phyloP scores from a whole-genome alignment of 1,140 invertebrate genomes.

The Pteromalus puparum region DNA sequence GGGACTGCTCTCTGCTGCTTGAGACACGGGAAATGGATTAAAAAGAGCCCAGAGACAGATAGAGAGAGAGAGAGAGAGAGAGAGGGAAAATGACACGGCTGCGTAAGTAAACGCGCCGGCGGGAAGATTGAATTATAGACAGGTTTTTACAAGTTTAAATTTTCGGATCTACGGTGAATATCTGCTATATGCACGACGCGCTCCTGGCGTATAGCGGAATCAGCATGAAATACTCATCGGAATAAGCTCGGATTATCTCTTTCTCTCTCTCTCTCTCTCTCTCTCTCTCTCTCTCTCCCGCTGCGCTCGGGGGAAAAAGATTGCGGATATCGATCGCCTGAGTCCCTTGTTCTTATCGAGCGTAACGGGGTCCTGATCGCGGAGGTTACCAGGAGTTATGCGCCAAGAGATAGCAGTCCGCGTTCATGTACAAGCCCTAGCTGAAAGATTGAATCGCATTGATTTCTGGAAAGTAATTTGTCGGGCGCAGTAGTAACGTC shows the following conservation, averaged over 20 bases:
- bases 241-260: neutral
- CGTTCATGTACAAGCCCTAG: too few species aligned
- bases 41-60: constrained; percentile 10
- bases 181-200: too few species aligned
- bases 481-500: neutral
- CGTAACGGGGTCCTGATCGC: neutral
- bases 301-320: neutral
- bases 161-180: too few species aligned
- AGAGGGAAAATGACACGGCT: neutral
- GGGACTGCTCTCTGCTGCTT: neutral
- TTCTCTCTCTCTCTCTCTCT: too few species aligned
- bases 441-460: too few species aligned
- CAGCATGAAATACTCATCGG: constrained; percentile 2
- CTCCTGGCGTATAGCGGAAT: too few species aligned
- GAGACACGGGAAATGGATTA: constrained; percentile 1
- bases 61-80: neutral
- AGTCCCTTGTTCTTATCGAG: neutral
- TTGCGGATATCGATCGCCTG: neutral
- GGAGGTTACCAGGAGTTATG: too few species aligned
- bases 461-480: too few species aligned
- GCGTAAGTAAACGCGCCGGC: neutral
- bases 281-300: neutral
- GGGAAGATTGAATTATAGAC: neutral
- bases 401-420: too few species aligned
- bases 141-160: too few species aligned